phyloP scores from a whole-genome alignment of 2,888 invertebrate species.

The Macrosiphum euphorbiae region DNA sequence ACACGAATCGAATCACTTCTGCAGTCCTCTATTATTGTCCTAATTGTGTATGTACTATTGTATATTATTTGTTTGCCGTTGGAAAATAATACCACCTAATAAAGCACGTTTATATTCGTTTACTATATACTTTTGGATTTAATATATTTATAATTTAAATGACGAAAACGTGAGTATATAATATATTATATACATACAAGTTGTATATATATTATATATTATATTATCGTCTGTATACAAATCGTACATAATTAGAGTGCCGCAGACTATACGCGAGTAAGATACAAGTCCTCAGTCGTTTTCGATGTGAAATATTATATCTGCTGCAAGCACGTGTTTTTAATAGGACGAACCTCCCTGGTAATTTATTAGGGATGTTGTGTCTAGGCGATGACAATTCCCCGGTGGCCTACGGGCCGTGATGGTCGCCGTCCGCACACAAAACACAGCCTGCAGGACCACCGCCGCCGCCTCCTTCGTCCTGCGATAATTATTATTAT shows the following conservation, averaged over 20 bases:
- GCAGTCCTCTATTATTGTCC: neutral
- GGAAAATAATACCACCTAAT: neutral
- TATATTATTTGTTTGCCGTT: neutral
- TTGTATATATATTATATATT: neutral
- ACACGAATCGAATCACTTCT: neutral
- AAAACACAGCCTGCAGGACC: slow-evolving; percentile 7
- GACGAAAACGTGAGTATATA: neutral
- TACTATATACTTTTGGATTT: neutral
- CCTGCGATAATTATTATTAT: slow-evolving; percentile 22
- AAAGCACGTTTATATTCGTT: neutral
- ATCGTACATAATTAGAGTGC: neutral
- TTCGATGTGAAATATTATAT: slow-evolving; percentile 60
- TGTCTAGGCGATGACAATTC: slow-evolving; percentile 65
- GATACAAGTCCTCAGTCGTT: neutral
- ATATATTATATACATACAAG: neutral
- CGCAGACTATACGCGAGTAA: neutral
- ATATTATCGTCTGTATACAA: neutral
- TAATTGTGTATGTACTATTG: neutral
- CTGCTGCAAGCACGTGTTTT: slow-evolving; percentile 55
- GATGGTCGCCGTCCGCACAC: slow-evolving; percentile 28
- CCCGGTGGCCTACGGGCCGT: slow-evolving; percentile 53
- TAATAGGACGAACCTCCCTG: slow-evolving; percentile 59
- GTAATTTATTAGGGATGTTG: slow-evolving; percentile 64
- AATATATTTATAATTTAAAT: neutral
- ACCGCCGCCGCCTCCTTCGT: slow-evolving; percentile 4